phyloP scores from a whole-genome alignment of 1,140 invertebrate genomes.

The Diprion similis region DNA sequence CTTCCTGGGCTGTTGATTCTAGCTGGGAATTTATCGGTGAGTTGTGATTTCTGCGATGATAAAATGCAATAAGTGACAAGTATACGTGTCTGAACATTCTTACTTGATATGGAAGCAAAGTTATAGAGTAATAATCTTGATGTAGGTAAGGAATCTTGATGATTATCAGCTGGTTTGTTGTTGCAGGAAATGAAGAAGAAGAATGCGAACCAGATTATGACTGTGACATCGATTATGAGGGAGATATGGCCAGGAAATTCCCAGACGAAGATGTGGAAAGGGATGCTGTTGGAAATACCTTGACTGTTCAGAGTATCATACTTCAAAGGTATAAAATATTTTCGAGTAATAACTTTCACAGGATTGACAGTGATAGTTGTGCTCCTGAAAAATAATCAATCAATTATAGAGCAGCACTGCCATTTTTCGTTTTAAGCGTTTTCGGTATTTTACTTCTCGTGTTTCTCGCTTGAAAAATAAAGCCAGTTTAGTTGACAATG shows the following conservation, averaged over 20 bases:
- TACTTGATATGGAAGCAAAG: slow-evolving; percentile 37
- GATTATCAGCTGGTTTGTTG: slow-evolving; percentile 37
- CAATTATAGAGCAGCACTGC: too few species aligned
- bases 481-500: slow-evolving; percentile 6
- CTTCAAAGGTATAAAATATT: slow-evolving; percentile 66
- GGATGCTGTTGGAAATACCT: slow-evolving; percentile 59
- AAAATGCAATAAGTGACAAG: slow-evolving; percentile 29
- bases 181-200: slow-evolving; percentile 58
- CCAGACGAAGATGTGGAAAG: slow-evolving; percentile 55
- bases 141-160: slow-evolving; percentile 33
- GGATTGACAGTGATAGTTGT: too few species aligned
- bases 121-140: slow-evolving; percentile 44
- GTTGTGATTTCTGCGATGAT: slow-evolving; percentile 23
- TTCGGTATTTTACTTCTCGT: background rate
- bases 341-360: too few species aligned
- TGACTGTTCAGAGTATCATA: slow-evolving; percentile 79
- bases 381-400: too few species aligned
- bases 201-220: slow-evolving; percentile 63
- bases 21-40: slow-evolving; percentile 88
- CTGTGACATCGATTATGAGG: slow-evolving; percentile 56
- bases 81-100: slow-evolving; percentile 24
- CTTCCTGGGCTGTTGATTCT: slow-evolving; percentile 83
- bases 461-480: background rate
- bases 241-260: slow-evolving; percentile 57
- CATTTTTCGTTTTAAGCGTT: too few species aligned